phyloP scores from a whole-genome alignment of 2,888 invertebrate species.

The Thelaira solivaga region DNA sequence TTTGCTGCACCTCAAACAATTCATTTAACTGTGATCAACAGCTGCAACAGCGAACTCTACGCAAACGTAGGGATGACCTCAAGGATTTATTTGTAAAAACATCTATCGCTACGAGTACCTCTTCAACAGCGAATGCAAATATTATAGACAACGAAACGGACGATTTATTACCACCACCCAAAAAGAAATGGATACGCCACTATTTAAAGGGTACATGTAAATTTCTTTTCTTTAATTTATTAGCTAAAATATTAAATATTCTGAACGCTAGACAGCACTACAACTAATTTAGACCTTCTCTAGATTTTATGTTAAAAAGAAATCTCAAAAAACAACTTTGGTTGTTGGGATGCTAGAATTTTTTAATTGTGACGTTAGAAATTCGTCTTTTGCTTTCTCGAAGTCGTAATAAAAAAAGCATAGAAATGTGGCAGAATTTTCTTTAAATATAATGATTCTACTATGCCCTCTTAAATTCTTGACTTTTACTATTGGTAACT shows the following conservation, averaged over 20 bases:
- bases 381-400: too few relatives aligned
- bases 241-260: background rate
- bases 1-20: background rate
- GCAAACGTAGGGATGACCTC: constrained; percentile 40
- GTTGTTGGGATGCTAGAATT: too few relatives aligned
- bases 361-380: too few relatives aligned
- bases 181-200: constrained; percentile 82
- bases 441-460: too few relatives aligned
- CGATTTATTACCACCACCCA: constrained; percentile 79
- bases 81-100: constrained; percentile 26
- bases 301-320: too few relatives aligned
- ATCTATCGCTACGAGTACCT: background rate
- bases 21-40: background rate
- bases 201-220: constrained; percentile 68
- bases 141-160: background rate
- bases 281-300: too few relatives aligned
- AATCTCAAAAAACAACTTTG: too few relatives aligned
- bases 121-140: background rate
- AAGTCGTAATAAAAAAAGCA: too few relatives aligned
- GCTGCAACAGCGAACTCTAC: constrained; percentile 12
- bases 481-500: too few relatives aligned
- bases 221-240: background rate
- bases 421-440: too few relatives aligned
- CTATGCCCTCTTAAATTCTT: too few relatives aligned
- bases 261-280: too few relatives aligned